These are phyloP conservation scores for Merodon equestris DNA, from an alignment of 2,888 invertebrate genomes.

Conservation along the genomic window DNA sequence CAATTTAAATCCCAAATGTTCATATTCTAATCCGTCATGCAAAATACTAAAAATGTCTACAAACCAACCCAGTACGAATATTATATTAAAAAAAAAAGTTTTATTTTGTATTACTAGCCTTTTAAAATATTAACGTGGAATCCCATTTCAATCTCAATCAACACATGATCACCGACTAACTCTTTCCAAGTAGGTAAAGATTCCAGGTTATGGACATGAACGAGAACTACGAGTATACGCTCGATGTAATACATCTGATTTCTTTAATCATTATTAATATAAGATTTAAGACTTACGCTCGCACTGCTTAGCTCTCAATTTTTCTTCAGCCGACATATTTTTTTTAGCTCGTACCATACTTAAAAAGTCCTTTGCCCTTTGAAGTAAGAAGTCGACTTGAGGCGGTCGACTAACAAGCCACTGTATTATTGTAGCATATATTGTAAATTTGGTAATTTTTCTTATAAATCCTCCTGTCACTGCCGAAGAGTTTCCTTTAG, in stretches of 20 bases:
- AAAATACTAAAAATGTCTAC: conserved; percentile 83
- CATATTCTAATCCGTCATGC: conserved; percentile 87
- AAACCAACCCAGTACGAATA: conserved; percentile 14
- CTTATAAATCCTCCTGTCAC: conserved; percentile 71
- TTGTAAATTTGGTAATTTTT: conserved; percentile 75
- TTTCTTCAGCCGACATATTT: conserved; percentile 69
- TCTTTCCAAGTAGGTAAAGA: conserved; percentile 83
- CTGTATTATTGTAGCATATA: conserved; percentile 76
- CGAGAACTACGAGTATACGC: no score
- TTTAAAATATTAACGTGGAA: conserved; percentile 83
- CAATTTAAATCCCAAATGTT: conserved; percentile 83
- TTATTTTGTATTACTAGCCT: conserved; percentile 1
- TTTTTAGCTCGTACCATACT: conserved; percentile 71
- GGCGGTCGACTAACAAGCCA: conserved; percentile 75
- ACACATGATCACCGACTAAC: conserved; percentile 83
- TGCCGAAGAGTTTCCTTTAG: conserved; percentile 1
- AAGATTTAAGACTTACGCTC: conserved; percentile 74
- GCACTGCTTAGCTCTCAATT: conserved; percentile 73
- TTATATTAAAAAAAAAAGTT: no score
- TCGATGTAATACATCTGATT: no score
- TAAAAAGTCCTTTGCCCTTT: conserved; percentile 72
- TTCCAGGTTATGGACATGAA: conserved; percentile 74
- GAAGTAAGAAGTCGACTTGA: conserved; percentile 71
- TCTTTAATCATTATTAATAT: no score
- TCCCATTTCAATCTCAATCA: conserved; percentile 84